A percentile compares a stretch with the other conserved stretches of the same genome.
These are phyloP conservation scores for Piliocolobus tephrosceles DNA, from an alignment of 2,113 vertebrate species.

Conservation along the genomic window DNA sequence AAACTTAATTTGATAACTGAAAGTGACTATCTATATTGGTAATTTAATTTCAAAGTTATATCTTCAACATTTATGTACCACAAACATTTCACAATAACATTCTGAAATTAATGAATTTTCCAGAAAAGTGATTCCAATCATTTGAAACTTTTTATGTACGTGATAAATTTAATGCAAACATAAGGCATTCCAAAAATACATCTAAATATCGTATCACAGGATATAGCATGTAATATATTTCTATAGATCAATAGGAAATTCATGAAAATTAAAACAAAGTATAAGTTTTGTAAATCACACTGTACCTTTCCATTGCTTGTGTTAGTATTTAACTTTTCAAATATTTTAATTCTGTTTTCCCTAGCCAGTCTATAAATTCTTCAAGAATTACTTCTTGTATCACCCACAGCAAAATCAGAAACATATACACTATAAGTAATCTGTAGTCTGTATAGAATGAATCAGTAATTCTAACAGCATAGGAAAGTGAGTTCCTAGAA, in stretches of 20 bases:
- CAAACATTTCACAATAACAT: neutral
- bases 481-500: neutral
- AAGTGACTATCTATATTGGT: neutral
- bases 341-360: neutral
- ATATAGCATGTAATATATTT: neutral
- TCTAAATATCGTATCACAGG: neutral
- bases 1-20: constrained; percentile 16
- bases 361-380: neutral
- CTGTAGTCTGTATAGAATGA: neutral
- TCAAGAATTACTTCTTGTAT: neutral
- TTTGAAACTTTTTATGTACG: neutral
- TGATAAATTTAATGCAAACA: constrained; percentile 8
- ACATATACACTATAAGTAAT: neutral
- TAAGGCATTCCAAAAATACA: neutral
- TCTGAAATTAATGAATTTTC: constrained; percentile 28
- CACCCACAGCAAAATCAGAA: neutral
- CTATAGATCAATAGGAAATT: neutral
- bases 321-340: neutral
- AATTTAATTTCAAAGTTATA: constrained; percentile 14
- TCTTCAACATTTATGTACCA: neutral
- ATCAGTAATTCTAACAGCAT: neutral
- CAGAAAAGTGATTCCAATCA: neutral
- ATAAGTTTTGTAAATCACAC: neutral
- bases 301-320: neutral
- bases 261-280: neutral